A percentile compares a stretch with the other conserved stretches of the same genome.
These are phyloP conservation scores for Periparus ater DNA, from an alignment of 2,797 vertebrate genomes.

Conservation along the genomic window DNA sequence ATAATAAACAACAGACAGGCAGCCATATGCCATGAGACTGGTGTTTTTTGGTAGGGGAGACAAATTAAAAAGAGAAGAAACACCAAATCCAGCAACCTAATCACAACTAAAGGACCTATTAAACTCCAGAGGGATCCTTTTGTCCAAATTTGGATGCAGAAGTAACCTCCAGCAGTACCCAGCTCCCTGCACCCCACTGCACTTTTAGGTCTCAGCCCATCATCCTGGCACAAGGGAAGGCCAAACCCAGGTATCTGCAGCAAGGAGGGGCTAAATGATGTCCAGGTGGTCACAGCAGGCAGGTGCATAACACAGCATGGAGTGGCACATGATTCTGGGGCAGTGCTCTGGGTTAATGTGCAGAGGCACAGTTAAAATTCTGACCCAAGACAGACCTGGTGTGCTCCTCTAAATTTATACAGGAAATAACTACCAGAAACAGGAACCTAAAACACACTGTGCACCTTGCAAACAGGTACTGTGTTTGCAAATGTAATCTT, in stretches of 20 bases:
- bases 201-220: not conserved
- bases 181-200: not conserved
- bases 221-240: not conserved
- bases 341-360: accelerated
- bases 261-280: not conserved
- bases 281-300: accelerated
- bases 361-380: not conserved
- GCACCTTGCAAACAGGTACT: not conserved
- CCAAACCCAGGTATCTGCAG: not conserved
- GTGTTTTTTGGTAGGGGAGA: slow-evolving; percentile 7
- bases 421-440: not conserved
- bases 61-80: slow-evolving; percentile 20
- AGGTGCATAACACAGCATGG: accelerated
- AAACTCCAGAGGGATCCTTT: not conserved
- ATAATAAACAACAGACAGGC: slow-evolving; percentile 76
- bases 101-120: not conserved
- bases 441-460: not conserved
- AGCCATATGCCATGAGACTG: slow-evolving; percentile 35
- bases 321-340: accelerated
- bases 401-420: accelerated
- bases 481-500: not conserved
- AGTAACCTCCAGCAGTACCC: not conserved
- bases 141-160: not conserved
- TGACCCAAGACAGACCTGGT: not conserved
- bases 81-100: not conserved